Evolutionary conservation across 2,113 vertebrate genomes (phyloP).

Genomic region (Misgurnus anguillicaudatus): DNA sequence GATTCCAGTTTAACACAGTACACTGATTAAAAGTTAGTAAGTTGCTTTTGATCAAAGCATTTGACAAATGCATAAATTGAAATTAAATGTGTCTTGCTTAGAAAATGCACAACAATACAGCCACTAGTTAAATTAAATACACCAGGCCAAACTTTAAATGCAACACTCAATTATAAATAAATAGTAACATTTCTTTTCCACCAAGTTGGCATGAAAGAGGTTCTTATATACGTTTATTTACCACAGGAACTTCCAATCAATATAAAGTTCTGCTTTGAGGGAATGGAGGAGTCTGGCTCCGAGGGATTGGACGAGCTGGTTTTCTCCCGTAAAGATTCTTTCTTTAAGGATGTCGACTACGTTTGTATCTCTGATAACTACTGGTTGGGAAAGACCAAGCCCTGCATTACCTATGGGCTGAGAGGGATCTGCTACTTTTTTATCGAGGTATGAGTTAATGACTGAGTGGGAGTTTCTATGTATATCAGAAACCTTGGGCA

Average conservation of each 20-base stretch:
- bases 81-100: too few species aligned
- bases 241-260: constrained; percentile 92
- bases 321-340: constrained; percentile 81
- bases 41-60: too few species aligned
- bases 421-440: constrained; percentile 94
- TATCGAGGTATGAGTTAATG: constrained; percentile 74
- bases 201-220: too few species aligned
- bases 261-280: constrained; percentile 93
- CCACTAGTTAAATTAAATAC: background rate
- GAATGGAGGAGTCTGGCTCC: constrained; percentile 97
- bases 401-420: constrained; percentile 95
- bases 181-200: too few species aligned
- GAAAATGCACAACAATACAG: too few species aligned
- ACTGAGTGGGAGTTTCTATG: background rate
- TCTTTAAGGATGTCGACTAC: constrained; percentile 92
- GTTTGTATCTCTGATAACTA: constrained; percentile 98
- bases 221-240: background rate
- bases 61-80: too few species aligned
- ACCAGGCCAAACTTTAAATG: background rate
- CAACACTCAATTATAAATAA: too few species aligned
- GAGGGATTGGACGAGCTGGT: constrained; percentile 92
- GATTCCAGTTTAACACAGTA: too few species aligned
- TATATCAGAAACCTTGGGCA: background rate
- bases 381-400: constrained; percentile 95
- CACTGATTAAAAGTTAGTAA: too few species aligned